Conservation (phyloP, 1,140 invertebrate genomes). For the Sarcophaga bullata region DNA sequence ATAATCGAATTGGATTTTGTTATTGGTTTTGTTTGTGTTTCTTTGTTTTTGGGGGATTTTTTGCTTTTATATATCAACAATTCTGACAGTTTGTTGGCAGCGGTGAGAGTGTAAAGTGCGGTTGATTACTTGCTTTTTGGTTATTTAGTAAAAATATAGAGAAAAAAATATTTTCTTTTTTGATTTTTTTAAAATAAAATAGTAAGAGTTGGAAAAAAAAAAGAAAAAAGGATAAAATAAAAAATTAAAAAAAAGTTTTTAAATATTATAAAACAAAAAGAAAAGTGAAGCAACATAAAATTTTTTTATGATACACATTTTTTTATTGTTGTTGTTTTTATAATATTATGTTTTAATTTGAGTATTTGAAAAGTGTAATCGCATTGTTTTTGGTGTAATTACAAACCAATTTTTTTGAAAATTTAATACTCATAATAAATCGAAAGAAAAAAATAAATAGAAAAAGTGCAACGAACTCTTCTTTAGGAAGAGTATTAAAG, state of each 20-base stretch:
- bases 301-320: not conserved
- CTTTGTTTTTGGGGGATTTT: conserved; percentile 19
- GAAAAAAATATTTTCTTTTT: conserved; percentile 17
- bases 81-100: conserved; percentile 26
- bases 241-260: not conserved
- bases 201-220: not conserved
- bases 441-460: not conserved
- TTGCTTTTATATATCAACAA: not conserved
- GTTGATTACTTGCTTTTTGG: not conserved
- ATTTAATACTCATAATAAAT: not conserved
- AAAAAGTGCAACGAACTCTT: conserved; percentile 32
- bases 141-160: not conserved
- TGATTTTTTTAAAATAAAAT: not conserved
- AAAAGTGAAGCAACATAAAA: not conserved
- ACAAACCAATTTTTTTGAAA: too few species aligned
- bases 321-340: too few species aligned
- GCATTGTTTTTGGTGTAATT: too few species aligned
- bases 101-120: conserved; percentile 30
- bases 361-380: too few species aligned
- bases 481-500: not conserved
- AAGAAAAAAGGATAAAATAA: not conserved
- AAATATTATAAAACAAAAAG: not conserved
- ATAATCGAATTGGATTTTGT: conserved; percentile 18
- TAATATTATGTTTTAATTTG: too few species aligned
- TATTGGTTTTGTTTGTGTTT: not conserved